These are phyloP conservation scores for Gambusia holbrooki DNA, from an alignment of 2,113 vertebrate genomes.

Conservation along the genomic window DNA sequence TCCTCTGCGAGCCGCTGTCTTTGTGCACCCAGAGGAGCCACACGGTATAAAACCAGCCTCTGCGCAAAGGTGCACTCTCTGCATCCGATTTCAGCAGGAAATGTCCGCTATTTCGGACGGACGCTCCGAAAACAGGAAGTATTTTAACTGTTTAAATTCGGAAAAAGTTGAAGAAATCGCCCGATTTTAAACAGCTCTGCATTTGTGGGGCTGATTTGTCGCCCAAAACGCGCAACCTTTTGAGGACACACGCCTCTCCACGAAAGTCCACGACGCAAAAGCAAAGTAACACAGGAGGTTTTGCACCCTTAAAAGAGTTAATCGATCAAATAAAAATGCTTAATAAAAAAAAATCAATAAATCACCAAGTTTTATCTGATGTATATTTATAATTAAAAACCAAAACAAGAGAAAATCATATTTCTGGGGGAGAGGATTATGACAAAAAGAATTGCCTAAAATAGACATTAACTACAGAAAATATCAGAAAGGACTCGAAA, in stretches of 20 bases:
- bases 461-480: background rate
- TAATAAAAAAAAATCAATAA: background rate
- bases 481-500: too few species aligned
- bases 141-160: background rate
- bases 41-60: conserved; percentile 73
- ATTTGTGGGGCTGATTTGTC: conserved; percentile 17
- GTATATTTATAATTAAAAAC: background rate
- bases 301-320: conserved; percentile 25
- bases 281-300: conserved; percentile 15
- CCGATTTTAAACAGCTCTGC: conserved; percentile 18
- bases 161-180: conserved; percentile 35
- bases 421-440: background rate
- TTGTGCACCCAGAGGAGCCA: conserved; percentile 83
- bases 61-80: conserved; percentile 84
- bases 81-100: conserved; percentile 53
- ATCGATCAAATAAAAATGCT: background rate
- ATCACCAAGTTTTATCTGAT: background rate
- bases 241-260: conserved; percentile 55
- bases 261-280: conserved; percentile 47
- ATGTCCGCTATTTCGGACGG: conserved; percentile 20
- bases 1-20: conserved; percentile 79
- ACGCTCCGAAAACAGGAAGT: background rate
- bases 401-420: background rate
- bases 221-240: conserved; percentile 67
- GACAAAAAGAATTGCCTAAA: background rate